Evolutionary conservation across 1,140 invertebrate genomes (phyloP).

Genomic region (Chironomus tepperi): DNA sequence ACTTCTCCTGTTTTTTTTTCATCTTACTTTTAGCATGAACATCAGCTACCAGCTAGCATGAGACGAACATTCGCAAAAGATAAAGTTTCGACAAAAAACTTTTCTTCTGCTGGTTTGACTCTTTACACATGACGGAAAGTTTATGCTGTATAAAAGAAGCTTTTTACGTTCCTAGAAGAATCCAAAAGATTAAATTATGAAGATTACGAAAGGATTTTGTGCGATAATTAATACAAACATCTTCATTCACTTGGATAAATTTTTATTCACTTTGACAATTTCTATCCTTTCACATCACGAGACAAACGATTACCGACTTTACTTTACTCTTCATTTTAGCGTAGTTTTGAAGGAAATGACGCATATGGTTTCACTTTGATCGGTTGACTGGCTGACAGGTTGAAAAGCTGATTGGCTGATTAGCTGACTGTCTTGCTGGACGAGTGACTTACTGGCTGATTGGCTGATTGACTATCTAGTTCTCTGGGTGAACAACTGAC

Average conservation of each 20-base stretch:
- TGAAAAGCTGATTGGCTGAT: too few relatives aligned
- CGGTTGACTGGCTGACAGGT: too few relatives aligned
- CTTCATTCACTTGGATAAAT: background rate
- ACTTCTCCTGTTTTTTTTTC: constrained; percentile 5
- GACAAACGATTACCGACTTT: too few relatives aligned
- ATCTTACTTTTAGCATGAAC: background rate
- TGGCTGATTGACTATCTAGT: too few relatives aligned
- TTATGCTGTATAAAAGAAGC: background rate
- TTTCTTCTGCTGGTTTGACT: background rate
- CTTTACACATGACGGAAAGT: background rate
- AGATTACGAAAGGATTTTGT: constrained; percentile 1
- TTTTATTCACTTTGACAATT: background rate
- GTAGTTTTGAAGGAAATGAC: too few relatives aligned
- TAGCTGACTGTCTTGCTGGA: too few relatives aligned
- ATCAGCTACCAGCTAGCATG: background rate
- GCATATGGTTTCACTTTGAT: too few relatives aligned
- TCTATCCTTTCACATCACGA: too few relatives aligned
- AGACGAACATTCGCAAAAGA: background rate
- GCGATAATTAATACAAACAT: constrained; percentile 14
- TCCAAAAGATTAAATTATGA: background rate
- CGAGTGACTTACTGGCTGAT: too few relatives aligned
- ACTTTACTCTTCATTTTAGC: too few relatives aligned
- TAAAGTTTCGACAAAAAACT: background rate
- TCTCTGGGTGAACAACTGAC: too few relatives aligned
- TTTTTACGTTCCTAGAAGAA: background rate